Evolutionary conservation across 2,113 vertebrate genomes (phyloP).

Genomic region (Forbesichthys agassizii): DNA sequence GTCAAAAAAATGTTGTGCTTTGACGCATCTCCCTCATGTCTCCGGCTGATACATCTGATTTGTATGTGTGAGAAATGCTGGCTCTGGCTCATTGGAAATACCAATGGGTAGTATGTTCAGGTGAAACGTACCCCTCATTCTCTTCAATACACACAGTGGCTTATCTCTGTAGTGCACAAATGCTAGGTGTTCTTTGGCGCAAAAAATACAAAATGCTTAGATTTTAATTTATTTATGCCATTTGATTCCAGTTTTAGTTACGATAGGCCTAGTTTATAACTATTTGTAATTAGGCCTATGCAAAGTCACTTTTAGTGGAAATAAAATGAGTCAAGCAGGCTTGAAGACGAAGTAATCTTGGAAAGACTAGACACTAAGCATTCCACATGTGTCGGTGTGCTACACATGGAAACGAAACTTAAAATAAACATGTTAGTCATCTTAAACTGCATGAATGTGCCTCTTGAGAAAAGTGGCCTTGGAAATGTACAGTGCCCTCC

Average conservation of each 20-base stretch:
- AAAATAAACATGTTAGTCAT: conserved; percentile 72
- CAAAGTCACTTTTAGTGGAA: conserved; percentile 34
- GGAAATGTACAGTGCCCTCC: background rate
- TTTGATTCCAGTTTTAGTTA: background rate
- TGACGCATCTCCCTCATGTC: conserved; percentile 13
- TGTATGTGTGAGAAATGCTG: conserved; percentile 36
- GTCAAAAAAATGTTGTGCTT: background rate
- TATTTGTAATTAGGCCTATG: conserved; percentile 17
- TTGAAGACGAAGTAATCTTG: conserved; percentile 61
- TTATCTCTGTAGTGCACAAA: too few species aligned
- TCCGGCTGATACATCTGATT: conserved; percentile 29
- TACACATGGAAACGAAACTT: conserved; percentile 32
- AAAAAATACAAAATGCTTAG: background rate
- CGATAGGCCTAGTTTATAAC: conserved; percentile 18
- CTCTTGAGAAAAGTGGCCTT: conserved; percentile 24
- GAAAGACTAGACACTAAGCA: conserved; percentile 39
- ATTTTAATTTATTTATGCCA: background rate
- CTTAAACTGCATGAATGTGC: conserved; percentile 35
- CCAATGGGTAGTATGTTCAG: conserved; percentile 34
- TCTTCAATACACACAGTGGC: background rate
- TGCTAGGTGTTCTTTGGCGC: background rate
- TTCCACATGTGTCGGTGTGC: conserved; percentile 57
- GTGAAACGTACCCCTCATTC: conserved; percentile 39
- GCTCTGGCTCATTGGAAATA: conserved; percentile 34
- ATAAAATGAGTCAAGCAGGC: conserved; percentile 60